These are phyloP conservation scores for Sebastes oblongus DNA, from an alignment of 2,797 vertebrate species.

Conservation along the genomic window DNA sequence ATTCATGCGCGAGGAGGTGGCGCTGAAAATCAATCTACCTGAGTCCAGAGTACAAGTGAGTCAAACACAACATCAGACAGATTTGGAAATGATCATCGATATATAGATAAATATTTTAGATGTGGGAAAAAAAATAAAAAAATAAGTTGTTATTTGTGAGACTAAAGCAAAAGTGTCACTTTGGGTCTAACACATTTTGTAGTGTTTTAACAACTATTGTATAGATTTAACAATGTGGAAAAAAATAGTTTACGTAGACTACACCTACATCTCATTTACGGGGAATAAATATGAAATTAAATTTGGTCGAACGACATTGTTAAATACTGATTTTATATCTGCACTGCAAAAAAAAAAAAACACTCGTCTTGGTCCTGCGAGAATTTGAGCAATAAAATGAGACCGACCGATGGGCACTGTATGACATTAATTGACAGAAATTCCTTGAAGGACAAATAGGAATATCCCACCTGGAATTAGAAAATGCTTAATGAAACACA, in stretches of 20 bases:
- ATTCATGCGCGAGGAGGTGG: conserved; percentile 99
- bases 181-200: too few species aligned
- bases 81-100: background rate
- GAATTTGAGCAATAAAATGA: conserved; percentile 10
- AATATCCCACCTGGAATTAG: conserved; percentile 7
- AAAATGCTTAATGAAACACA: conserved; percentile 17
- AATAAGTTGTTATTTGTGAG: background rate
- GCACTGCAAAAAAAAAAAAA: background rate
- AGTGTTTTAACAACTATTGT: background rate
- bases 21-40: conserved; percentile 97
- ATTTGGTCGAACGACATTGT: background rate
- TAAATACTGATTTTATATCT: background rate
- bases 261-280: background rate
- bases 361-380: background rate
- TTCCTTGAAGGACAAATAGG: conserved; percentile 20
- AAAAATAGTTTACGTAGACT: too few species aligned
- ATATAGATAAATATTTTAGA: background rate
- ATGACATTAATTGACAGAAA: conserved; percentile 21
- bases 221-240: background rate
- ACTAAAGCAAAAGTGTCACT: background rate
- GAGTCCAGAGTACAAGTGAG: conserved; percentile 97
- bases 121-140: background rate
- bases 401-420: conserved; percentile 24
- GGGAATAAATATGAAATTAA: background rate
- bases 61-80: background rate